Base-by-base conservation (phyloP, 2,888 invertebrate species). In the Drosophila mayaguana region DNA sequence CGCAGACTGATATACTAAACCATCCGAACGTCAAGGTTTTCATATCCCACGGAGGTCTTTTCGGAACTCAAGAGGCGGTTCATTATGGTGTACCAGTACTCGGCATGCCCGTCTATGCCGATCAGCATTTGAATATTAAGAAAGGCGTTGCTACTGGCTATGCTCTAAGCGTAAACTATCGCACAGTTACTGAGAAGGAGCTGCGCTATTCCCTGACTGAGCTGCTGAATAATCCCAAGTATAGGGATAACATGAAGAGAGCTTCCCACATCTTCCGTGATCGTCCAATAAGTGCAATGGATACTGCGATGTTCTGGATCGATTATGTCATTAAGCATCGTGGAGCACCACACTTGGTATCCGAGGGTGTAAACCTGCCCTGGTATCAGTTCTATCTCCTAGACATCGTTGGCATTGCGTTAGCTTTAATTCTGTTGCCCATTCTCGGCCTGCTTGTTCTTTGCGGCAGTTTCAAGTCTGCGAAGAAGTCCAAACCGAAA, bases 1-100 rank as follows among this genome's bases (percentile, higher is more conserved):
- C 94, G 0, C 94, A 94, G 75, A 91, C 88, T 32, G 94, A 93
- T 72, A 91, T 94, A n/a, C 67, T 92, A 76, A 92, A 91, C 0
- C 93, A 93, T 83, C 91, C 88, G 0, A 93, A 93, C 64, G 82
- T 93, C 0, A 92, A 91, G 66, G 80, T 93, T 0, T 93, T 93
- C 73, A 93, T 93, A 18, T 90, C 92, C 0, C 93, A 93, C 34
- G 93, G 93, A 1, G 92, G 92, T 1, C 78, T 90, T 4, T 87
- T 93, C 32, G 92, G 93, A 28, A 89, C 88, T 4, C 92, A 92
- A 68, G 93, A 93, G 65, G 91, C 92, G 0, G 82, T 93, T 0
- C 70, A 91, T 46, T 79, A 91, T 43, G 92, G 90, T 1, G 90
- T 93, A 0, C 93, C 93, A 0, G 82, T 93, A 22, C 71, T 93